Base-by-base conservation (phyloP, 2,888 invertebrate genomes). In the Orthosia incerta region DNA sequence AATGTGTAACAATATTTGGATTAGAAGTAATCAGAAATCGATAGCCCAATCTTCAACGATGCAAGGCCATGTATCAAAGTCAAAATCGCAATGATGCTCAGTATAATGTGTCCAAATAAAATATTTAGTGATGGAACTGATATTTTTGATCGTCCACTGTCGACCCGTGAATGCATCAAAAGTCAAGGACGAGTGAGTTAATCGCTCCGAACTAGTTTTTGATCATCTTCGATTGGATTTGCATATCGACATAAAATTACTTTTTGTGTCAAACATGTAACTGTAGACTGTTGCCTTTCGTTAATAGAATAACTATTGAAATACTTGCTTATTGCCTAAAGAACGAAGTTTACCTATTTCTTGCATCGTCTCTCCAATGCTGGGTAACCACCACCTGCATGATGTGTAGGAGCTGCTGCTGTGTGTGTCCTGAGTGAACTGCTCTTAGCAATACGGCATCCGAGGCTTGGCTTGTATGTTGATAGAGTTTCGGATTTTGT, bases 101-200 rank as follows among this genome's bases (percentile, higher is more conserved):
- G 7, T 15, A 23, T 50, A 60, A 57, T 62, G n/a, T 66, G 59
- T 71, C 45, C 39, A 16, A 72, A 70, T 69, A 31, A 31, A 53
- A 57, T 56, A 61, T 74, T 63, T 50, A 53, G 11, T n/a, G 60
- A 59, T 60, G 68, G 61, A 61, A 62, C 63, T 65, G 60, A 53
- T 77, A 75, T 80, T 55, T 53, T 75, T 68, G 64, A 62, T 23
- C 53, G 79, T 72, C 64, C 53, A 48, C 65, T 62, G 65, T 66
- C 62, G 71, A 76, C 64, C 69, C 69, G 74, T 78, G 83, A 88
- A 87, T 89, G 88, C 90, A 90, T 81, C 87, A 93, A 93, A 93
- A 89, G 93, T 93, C 94, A 93, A 93, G 94, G 93, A 86, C 90
- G 77, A 67, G 70, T 79, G 77, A 87, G 71, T 80, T 84, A 85